Conservation (phyloP, 30 jellyfish, hydroid and myxozoan species). For the Aurelia aurita region DNA sequence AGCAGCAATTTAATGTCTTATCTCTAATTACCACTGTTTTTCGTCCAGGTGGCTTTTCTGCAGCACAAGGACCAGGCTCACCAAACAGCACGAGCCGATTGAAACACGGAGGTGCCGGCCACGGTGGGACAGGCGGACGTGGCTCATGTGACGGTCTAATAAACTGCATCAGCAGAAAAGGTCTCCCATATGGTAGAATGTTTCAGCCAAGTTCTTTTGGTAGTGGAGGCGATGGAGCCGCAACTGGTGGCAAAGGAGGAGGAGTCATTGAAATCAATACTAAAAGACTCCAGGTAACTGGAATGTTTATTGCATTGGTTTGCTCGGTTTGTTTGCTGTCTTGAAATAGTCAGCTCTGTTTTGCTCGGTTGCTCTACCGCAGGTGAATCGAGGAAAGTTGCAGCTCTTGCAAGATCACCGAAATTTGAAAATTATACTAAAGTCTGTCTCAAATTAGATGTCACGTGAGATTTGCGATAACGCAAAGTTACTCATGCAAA, state of each 20-base stretch:
- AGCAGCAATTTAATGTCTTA: too few relatives aligned
- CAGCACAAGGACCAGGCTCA: conserved; percentile 59
- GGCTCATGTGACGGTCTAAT: conserved; percentile 65
- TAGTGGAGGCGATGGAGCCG: conserved; percentile 71
- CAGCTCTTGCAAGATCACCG: too few relatives aligned
- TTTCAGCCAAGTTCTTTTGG: conserved; percentile 49
- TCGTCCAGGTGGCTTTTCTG: conserved; percentile 35
- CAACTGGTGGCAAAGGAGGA: conserved; percentile 65
- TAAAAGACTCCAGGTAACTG: conserved; percentile 37
- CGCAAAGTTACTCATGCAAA: too few relatives aligned
- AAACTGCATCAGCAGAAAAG: conserved; percentile 62
- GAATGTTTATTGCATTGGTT: too few relatives aligned
- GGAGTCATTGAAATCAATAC: conserved; percentile 39
- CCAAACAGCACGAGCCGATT: conserved; percentile 62
- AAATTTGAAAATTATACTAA: too few relatives aligned
- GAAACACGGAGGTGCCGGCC: conserved; percentile 71
- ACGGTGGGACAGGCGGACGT: conserved; percentile 80
- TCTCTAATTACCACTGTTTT: too few relatives aligned
- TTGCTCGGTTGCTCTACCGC: too few relatives aligned
- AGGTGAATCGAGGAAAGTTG: too few relatives aligned
- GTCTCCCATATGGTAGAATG: conserved; percentile 63
- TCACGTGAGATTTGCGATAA: too few relatives aligned
- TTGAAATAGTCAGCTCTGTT: too few relatives aligned
- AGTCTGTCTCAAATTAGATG: too few relatives aligned
- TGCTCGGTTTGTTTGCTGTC: too few relatives aligned